Base-by-base conservation (phyloP, 2,797 vertebrate species). In the Notamacropus eugenii region DNA sequence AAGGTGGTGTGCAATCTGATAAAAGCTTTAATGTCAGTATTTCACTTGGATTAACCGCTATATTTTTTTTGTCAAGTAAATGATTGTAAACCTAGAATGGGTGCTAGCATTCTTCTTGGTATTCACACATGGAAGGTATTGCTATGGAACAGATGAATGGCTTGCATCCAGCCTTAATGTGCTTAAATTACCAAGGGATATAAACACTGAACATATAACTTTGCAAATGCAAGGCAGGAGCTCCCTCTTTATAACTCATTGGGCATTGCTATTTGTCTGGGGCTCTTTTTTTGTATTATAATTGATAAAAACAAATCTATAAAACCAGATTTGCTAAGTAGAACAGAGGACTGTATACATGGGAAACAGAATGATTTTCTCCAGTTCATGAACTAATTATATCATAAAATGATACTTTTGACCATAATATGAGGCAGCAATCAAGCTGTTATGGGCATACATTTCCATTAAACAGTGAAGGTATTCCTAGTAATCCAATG, bases 201-300 rank as follows among this genome's bases (percentile, higher is more conserved):
- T 62, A 67, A 55, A 93, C 91, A 82, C 0, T 90, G 5, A n/a
- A 19, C 57, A 95, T 92, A 55, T 46, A 94, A 46, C 91, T 95
- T 5, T 95, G 94, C 95, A 97, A 98, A 98, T 96, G 93, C 14
- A 27, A 98, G 97, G 95, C 97, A 98, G 97, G 97, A 98, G 97
- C 98, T 98, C 98, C 98, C 98, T 98, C 98, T 98, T 10, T 93
- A 93, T 62, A 98, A 55, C 91, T 93, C 91, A 94, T 90, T 95
- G 94, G 28, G 50, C 74, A 50, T 74, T 93, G 95, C 97, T 93
- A 52, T 97, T 96, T 97, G 95, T 92, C 92, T 94, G 52, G 52
- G 52, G 52, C 87, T 95, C 31, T 62, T 62, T 11, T 90, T 97
- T 92, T 62, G 82, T 13, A 90, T 93, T 82, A 22, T 29, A 92